Conservation (phyloP, 2,113 vertebrate species). For the Mormoops blainvillei region DNA sequence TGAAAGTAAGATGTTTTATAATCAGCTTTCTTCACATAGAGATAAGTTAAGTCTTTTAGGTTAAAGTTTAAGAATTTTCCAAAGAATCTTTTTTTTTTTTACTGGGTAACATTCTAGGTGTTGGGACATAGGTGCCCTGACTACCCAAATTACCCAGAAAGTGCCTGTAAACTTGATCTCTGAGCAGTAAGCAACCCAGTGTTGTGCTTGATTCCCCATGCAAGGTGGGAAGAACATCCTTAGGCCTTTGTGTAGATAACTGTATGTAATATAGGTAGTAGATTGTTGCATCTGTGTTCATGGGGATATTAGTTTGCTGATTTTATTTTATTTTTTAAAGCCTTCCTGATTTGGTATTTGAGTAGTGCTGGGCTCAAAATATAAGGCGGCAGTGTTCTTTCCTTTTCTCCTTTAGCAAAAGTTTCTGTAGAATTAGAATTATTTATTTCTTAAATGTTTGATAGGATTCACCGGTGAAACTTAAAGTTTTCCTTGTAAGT, state of each 20-base stretch:
- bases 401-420: neutral
- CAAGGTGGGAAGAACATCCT: neutral
- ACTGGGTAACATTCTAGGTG: neutral
- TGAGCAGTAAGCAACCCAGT: neutral
- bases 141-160: neutral
- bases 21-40: neutral
- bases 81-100: neutral
- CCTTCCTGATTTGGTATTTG: neutral
- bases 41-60: neutral
- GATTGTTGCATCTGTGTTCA: neutral
- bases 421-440: neutral
- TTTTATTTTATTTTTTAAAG: neutral
- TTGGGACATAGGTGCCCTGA: neutral
- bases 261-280: too few species aligned
- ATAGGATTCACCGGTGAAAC: neutral
- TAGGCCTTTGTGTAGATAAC: neutral
- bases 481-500: neutral
- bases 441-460: neutral
- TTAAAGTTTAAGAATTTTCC: neutral
- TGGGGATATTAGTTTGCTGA: neutral
- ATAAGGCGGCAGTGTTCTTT: neutral
- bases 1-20: neutral
- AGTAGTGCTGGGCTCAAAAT: neutral
- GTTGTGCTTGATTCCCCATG: neutral
- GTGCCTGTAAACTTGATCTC: neutral